Evolutionary conservation across 2,888 invertebrate species (phyloP).

Genomic region (Dolomedes plantarius): DNA sequence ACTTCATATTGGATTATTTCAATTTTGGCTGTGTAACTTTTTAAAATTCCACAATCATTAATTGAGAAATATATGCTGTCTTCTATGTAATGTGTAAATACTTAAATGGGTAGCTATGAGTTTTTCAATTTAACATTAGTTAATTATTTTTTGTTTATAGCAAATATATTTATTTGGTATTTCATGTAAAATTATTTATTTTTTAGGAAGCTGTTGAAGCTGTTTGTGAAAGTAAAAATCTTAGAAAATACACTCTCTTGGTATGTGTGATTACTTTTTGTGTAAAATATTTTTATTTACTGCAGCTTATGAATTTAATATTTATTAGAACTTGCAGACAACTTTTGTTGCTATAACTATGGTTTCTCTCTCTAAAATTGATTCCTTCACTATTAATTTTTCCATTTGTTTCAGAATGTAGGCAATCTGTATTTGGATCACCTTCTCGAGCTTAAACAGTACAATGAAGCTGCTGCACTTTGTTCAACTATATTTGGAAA

Average conservation of each 20-base stretch:
- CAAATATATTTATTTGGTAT: too few species aligned
- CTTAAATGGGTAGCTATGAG: too few species aligned
- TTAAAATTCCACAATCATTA: too few species aligned
- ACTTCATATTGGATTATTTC: too few species aligned
- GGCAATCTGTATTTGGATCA: constrained; percentile 88
- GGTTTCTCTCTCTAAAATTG: not conserved
- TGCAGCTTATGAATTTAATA: not conserved
- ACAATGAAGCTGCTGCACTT: constrained; percentile 88
- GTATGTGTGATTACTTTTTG: too few species aligned
- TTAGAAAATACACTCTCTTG: constrained; percentile 80
- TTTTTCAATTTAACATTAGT: too few species aligned
- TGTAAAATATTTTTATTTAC: too few species aligned
- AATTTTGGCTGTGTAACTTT: too few species aligned
- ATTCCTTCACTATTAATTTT: not conserved
- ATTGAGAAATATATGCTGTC: too few species aligned
- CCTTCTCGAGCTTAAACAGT: constrained; percentile 81
- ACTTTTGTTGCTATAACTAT: not conserved
- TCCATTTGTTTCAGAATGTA: constrained; percentile 79
- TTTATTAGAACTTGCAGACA: not conserved
- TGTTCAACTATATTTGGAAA: constrained; percentile 86
- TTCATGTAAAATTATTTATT: too few species aligned
- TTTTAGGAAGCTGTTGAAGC: constrained; percentile 90
- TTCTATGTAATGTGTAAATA: too few species aligned
- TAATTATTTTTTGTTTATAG: too few species aligned
- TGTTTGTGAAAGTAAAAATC: constrained; percentile 81